phyloP scores from a whole-genome alignment of 1,140 invertebrate species.

The Euborellia annulipes region DNA sequence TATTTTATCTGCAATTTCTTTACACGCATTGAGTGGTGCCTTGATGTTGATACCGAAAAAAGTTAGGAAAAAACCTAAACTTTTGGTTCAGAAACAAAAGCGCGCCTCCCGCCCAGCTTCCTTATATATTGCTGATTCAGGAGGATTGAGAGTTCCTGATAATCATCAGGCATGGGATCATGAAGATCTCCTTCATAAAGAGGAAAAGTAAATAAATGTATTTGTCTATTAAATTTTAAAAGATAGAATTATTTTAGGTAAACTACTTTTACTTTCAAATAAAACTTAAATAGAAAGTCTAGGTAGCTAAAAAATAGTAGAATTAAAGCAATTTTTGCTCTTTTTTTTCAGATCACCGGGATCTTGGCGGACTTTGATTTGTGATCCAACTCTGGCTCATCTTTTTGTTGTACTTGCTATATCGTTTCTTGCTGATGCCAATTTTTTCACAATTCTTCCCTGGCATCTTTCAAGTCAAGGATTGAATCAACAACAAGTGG shows the following conservation, averaged over 20 bases:
- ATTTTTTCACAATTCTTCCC: constrained; percentile 9
- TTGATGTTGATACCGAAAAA: constrained; percentile 65
- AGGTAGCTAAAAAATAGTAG: too few species aligned
- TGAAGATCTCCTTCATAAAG: not conserved
- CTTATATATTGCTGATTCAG: not conserved
- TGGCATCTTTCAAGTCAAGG: constrained; percentile 2
- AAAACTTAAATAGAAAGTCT: too few species aligned
- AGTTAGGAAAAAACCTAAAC: not conserved
- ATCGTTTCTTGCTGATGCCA: constrained; percentile 7
- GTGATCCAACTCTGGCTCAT: not conserved
- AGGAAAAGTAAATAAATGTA: not conserved
- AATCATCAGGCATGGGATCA: not conserved
- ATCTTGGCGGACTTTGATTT: not conserved
- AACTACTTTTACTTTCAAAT: not conserved
- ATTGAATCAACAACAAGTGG: constrained; percentile 3
- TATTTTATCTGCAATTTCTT: constrained; percentile 62
- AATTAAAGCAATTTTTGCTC: not conserved
- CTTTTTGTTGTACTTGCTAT: constrained; percentile 9
- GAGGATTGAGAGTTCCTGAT: not conserved
- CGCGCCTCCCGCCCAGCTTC: not conserved
- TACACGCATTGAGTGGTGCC: constrained; percentile 70
- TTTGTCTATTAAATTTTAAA: too few species aligned
- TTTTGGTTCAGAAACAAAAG: not conserved
- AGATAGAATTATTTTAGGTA: constrained; percentile 2
- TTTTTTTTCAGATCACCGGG: not conserved